phyloP scores from a whole-genome alignment of 2,888 invertebrate species.

The Agrotis exclamationis region DNA sequence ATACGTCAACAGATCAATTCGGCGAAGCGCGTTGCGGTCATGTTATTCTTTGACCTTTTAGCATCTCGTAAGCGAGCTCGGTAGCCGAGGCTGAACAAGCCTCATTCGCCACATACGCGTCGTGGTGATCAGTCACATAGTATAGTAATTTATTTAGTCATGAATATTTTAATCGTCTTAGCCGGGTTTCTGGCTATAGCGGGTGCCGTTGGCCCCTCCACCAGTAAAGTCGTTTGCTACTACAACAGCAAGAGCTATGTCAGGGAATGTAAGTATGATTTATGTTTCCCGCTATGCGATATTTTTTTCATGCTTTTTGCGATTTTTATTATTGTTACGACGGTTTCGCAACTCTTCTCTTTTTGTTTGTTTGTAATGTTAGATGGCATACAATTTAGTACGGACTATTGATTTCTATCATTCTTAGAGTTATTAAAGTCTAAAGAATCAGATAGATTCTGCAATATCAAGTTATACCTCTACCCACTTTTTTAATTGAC shows the following conservation, averaged over 20 bases:
- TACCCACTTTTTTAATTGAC: neutral
- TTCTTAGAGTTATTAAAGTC: too few species aligned
- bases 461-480: neutral
- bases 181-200: slow-evolving; percentile 80
- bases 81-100: slow-evolving; percentile 66
- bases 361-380: neutral
- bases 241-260: slow-evolving; percentile 93
- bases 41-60: slow-evolving; percentile 81
- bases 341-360: slow-evolving; percentile 59
- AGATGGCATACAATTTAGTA: too few species aligned
- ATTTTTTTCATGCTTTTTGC: slow-evolving; percentile 54
- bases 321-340: slow-evolving; percentile 56
- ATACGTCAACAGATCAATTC: slow-evolving; percentile 73
- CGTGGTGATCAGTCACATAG: slow-evolving; percentile 80
- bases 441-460: neutral
- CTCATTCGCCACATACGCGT: slow-evolving; percentile 83
- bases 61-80: slow-evolving; percentile 65
- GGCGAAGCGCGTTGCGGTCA: slow-evolving; percentile 73
- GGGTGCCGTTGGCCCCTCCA: slow-evolving; percentile 79
- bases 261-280: slow-evolving; percentile 92
- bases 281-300: slow-evolving; percentile 74
- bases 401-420: too few species aligned
- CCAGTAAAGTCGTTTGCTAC: slow-evolving; percentile 93
- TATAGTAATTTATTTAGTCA: slow-evolving; percentile 64
- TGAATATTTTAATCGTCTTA: slow-evolving; percentile 79